Percentiles rank a stretch among this genome's conserved stretches.
These are phyloP conservation scores for Octomys mimax DNA, from an alignment of 2,797 vertebrate genomes.

Conservation along the genomic window DNA sequence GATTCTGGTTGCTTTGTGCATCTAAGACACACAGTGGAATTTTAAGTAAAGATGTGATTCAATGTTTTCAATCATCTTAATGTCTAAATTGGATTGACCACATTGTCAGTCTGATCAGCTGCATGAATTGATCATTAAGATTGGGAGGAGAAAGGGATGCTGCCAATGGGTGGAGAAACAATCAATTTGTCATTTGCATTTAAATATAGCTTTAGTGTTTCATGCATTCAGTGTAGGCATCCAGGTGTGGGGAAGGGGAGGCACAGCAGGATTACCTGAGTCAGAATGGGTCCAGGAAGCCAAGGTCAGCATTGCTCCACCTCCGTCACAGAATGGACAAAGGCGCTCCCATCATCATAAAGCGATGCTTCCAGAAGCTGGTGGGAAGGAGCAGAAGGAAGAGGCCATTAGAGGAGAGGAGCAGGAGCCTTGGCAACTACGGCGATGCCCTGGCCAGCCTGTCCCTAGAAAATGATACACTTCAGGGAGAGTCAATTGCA, in stretches of 20 bases:
- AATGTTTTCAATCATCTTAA: slow-evolving; percentile 72
- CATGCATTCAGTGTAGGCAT: neutral
- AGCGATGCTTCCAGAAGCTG: slow-evolving; percentile 55
- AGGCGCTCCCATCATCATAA: slow-evolving; percentile 52
- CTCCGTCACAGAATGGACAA: slow-evolving; percentile 71
- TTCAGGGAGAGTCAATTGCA: slow-evolving; percentile 32
- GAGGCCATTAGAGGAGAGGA: slow-evolving; percentile 9
- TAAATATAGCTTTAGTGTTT: slow-evolving; percentile 50
- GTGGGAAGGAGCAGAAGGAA: slow-evolving; percentile 52
- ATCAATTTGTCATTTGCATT: slow-evolving; percentile 73
- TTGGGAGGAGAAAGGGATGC: neutral
- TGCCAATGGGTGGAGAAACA: slow-evolving; percentile 12
- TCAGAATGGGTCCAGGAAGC: slow-evolving; percentile 81
- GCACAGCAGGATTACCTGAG: slow-evolving; percentile 74
- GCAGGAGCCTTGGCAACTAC: neutral
- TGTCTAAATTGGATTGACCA: slow-evolving; percentile 64
- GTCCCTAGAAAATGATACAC: slow-evolving; percentile 20
- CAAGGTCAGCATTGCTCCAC: slow-evolving; percentile 80
- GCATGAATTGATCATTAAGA: slow-evolving; percentile 69
- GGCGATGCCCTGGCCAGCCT: neutral
- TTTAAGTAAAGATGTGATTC: slow-evolving; percentile 51
- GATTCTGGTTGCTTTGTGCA: neutral
- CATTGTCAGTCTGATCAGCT: slow-evolving; percentile 67
- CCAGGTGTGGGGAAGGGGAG: neutral
- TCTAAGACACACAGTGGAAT: neutral